phyloP scores from a whole-genome alignment of 2,113 vertebrate genomes.

The Phycodurus eques region DNA sequence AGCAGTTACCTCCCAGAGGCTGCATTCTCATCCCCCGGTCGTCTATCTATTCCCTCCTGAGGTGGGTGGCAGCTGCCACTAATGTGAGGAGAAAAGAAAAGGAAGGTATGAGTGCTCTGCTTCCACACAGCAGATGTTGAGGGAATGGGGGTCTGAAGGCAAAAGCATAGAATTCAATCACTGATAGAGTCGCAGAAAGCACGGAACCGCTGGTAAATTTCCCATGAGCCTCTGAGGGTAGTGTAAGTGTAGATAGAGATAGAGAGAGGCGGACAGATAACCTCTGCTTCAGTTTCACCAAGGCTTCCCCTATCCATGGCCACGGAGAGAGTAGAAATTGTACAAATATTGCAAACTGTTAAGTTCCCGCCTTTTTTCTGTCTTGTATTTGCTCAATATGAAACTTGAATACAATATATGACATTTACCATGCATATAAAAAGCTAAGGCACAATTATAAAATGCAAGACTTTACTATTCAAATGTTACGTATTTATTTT shows the following conservation, averaged over 20 bases:
- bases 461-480: neutral
- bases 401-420: neutral
- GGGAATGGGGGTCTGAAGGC: constrained; percentile 53
- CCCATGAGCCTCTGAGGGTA: constrained; percentile 40
- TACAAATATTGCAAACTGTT: neutral
- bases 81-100: constrained; percentile 32
- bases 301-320: constrained; percentile 12
- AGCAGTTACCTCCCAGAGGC: constrained; percentile 23
- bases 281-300: constrained; percentile 24
- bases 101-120: constrained; percentile 43
- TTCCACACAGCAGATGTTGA: constrained; percentile 59
- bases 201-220: constrained; percentile 47
- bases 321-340: neutral
- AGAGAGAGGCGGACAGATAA: constrained; percentile 28
- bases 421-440: neutral
- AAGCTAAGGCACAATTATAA: neutral
- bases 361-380: neutral
- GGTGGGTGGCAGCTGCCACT: constrained; percentile 31
- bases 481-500: neutral
- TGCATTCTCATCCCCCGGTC: constrained; percentile 5
- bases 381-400: neutral
- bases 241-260: constrained; percentile 32
- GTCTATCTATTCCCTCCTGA: constrained; percentile 31
- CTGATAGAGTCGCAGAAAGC: constrained; percentile 54
- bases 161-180: constrained; percentile 55